These are phyloP conservation scores for Sebastes kiyomatsui DNA, from an alignment of 2,797 vertebrate genomes.

Conservation along the genomic window DNA sequence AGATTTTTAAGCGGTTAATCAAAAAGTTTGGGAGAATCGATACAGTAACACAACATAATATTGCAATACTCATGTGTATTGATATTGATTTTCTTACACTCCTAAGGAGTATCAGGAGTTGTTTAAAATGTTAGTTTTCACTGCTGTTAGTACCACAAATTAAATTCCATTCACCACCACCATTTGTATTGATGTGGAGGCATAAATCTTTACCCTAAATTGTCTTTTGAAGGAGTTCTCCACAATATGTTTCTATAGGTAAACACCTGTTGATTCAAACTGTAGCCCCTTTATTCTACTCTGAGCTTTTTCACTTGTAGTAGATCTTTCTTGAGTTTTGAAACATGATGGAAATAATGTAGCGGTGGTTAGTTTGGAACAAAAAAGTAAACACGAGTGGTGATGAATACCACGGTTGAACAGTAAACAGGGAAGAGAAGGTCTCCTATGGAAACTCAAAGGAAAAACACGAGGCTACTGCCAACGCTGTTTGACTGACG, in stretches of 20 bases:
- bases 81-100: background rate
- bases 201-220: too few species aligned
- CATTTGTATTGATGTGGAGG: background rate
- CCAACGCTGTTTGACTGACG: conserved; percentile 18
- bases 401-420: background rate
- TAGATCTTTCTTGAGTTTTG: background rate
- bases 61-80: background rate
- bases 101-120: background rate
- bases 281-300: background rate
- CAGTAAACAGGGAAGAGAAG: background rate
- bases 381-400: background rate
- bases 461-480: background rate
- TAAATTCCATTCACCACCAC: background rate
- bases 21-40: too few species aligned
- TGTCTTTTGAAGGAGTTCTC: background rate
- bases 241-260: background rate
- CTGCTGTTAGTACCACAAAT: background rate
- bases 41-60: background rate
- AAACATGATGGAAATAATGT: background rate
- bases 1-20: too few species aligned
- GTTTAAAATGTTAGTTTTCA: background rate
- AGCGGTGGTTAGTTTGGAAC: background rate
- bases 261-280: conserved; percentile 5
- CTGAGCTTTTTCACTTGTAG: background rate
- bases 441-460: background rate